Evolutionary conservation across 2,888 invertebrate species (phyloP).

Genomic region (Ornithoptera alexandrae): DNA sequence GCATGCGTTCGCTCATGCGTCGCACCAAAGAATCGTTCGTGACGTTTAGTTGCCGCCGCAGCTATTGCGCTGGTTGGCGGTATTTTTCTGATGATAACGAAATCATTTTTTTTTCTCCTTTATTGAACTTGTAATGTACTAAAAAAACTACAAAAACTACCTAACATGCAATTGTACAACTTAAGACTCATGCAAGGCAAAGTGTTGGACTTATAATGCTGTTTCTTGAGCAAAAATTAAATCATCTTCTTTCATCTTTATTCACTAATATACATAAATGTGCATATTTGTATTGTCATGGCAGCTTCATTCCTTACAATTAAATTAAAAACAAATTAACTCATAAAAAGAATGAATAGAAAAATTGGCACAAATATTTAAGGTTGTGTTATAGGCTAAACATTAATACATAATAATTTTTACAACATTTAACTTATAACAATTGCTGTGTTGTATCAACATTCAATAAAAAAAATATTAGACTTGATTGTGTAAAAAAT

Average conservation of each 20-base stretch:
- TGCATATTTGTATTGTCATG: not conserved
- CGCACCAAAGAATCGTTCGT: slow-evolving; percentile 67
- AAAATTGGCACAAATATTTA: slow-evolving; percentile 13
- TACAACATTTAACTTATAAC: slow-evolving; percentile 7
- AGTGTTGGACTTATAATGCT: not conserved
- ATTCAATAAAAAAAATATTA: slow-evolving; percentile 2
- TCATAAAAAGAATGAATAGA: not conserved
- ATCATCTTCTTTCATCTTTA: not conserved
- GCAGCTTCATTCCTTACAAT: slow-evolving; percentile 14
- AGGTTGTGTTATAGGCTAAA: slow-evolving; percentile 28
- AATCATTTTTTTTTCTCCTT: slow-evolving; percentile 20
- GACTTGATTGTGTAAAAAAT: slow-evolving; percentile 10
- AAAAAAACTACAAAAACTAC: no score
- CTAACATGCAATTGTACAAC: no score
- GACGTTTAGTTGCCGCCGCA: slow-evolving; percentile 66
- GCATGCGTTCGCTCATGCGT: slow-evolving; percentile 57
- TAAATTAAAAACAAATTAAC: not conserved
- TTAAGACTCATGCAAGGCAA: not conserved
- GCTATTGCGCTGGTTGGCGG: slow-evolving; percentile 63
- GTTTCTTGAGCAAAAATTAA: not conserved
- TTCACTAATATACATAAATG: not conserved
- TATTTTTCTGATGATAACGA: slow-evolving; percentile 44
- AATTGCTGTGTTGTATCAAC: slow-evolving; percentile 25
- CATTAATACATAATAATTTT: slow-evolving; percentile 5
- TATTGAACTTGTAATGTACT: slow-evolving; percentile 13